A percentile compares a stretch with the other conserved stretches of the same genome.
Conservation (phyloP, 2,113 vertebrate species). For the Gobiocypris rarus region DNA sequence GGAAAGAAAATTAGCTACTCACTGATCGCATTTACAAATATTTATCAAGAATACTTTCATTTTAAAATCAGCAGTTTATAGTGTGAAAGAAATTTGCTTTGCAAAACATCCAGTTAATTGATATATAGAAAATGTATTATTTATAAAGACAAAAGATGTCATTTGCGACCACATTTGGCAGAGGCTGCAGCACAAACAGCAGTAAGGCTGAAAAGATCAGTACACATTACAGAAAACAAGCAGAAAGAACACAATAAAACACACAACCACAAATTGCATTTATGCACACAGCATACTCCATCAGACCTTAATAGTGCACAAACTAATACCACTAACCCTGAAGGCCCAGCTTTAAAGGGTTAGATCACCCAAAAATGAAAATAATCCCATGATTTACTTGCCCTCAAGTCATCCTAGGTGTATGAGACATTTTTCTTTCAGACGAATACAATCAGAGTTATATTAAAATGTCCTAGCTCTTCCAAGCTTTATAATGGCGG, state of each 20-base stretch:
- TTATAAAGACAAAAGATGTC: conserved; percentile 5
- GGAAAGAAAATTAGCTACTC: background rate
- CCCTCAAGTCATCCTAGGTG: no score
- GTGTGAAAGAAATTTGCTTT: background rate
- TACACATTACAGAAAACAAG: background rate
- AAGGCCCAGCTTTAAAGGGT: background rate
- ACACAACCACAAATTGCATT: background rate
- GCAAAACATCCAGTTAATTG: background rate
- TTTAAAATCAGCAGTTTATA: background rate
- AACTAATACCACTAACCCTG: background rate
- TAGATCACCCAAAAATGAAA: no score
- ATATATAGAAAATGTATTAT: background rate
- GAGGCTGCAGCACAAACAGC: background rate
- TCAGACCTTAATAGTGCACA: background rate
- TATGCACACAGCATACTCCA: background rate
- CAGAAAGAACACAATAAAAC: background rate
- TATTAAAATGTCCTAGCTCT: no score
- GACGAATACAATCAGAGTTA: no score
- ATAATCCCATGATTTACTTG: no score
- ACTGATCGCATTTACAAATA: background rate
- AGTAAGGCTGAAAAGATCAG: background rate
- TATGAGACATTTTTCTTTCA: no score
- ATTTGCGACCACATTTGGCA: background rate
- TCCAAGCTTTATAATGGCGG: no score
- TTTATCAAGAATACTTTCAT: background rate